Conservation (phyloP, 2,797 vertebrate genomes). For the Rhinella marina region DNA sequence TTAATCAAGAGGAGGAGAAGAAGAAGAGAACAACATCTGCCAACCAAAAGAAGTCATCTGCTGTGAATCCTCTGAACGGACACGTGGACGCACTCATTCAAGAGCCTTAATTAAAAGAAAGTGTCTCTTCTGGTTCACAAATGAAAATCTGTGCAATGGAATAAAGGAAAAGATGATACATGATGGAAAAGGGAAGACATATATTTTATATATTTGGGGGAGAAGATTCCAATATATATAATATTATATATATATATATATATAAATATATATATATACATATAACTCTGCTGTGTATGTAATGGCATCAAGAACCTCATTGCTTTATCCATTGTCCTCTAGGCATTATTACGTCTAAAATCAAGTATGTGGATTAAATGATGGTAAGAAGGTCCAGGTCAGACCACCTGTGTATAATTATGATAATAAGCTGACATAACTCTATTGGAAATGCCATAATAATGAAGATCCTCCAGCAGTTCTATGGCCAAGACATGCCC, state of each 20-base stretch:
- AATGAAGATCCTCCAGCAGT: not conserved
- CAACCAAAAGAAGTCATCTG: conserved; percentile 64
- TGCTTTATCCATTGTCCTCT: not conserved
- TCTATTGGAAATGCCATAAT: not conserved
- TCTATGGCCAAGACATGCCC: not conserved
- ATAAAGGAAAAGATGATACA: conserved; percentile 3
- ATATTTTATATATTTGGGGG: not conserved
- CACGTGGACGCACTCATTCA: conserved; percentile 47
- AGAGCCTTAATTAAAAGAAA: conserved; percentile 53
- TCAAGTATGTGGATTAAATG: not conserved
- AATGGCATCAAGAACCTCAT: not conserved
- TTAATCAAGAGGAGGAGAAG: conserved; percentile 57
- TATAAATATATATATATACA: no score
- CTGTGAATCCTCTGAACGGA: conserved; percentile 21
- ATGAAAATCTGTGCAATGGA: conserved; percentile 42
- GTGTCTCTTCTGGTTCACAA: conserved; percentile 30
- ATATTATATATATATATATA: no score
- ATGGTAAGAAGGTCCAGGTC: not conserved
- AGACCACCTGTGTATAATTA: not conserved
- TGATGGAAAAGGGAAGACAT: not conserved
- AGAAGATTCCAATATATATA: no score
- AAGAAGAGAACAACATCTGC: conserved; percentile 66
- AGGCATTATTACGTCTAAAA: not conserved
- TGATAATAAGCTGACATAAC: not conserved
- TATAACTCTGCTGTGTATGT: not conserved